A percentile compares a stretch with the other conserved stretches of the same genome.
Evolutionary conservation across 1,140 invertebrate species (phyloP).

Genomic region (Cydia fagiglandana): DNA sequence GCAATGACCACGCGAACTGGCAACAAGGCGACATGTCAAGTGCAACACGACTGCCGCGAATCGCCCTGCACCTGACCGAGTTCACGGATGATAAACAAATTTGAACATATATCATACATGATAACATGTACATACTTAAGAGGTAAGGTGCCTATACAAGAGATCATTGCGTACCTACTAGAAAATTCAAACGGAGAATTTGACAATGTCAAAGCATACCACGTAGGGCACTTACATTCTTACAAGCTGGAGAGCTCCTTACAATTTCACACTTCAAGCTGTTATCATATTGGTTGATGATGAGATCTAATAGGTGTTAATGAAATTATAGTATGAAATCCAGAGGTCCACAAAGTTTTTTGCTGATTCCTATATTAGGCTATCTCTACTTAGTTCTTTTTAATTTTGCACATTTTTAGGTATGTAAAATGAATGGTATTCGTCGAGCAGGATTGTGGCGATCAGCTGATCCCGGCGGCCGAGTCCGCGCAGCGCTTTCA

Average conservation of each 20-base stretch:
- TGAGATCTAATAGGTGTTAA: no score
- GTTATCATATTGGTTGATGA: no score
- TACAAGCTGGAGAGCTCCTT: no score
- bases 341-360: neutral
- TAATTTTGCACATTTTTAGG: neutral
- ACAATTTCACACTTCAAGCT: no score
- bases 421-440: neutral
- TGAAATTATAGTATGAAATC: neutral
- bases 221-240: no score
- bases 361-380: neutral
- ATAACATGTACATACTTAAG: neutral
- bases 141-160: neutral
- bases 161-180: no score
- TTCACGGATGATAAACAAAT: neutral
- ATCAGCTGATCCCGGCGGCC: constrained; percentile 25
- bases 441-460: neutral
- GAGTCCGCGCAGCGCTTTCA: constrained; percentile 15
- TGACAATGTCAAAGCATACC: no score
- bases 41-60: constrained; percentile 39
- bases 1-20: constrained; percentile 56
- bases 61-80: neutral
- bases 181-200: no score
- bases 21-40: constrained; percentile 51
- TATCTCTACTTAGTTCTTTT: neutral
- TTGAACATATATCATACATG: neutral